Base-by-base conservation (phyloP, 35 echinoderm and acorn worm genomes). In the Ophioderma brevispina region DNA sequence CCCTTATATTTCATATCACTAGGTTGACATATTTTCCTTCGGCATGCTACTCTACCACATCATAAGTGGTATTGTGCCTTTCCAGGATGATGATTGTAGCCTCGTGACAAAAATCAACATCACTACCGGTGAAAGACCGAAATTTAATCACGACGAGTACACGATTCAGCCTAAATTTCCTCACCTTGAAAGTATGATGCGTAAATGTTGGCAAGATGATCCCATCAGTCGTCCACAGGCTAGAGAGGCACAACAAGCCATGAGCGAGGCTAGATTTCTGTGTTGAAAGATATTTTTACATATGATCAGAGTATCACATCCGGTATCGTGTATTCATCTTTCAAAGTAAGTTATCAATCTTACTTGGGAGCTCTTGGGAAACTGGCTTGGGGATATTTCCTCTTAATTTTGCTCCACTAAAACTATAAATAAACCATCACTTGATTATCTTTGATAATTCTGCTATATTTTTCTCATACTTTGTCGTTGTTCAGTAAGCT, bases 11-110 rank as follows among this genome's bases (percentile, higher is more conserved):
- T n/a, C n/a, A n/a, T n/a, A n/a, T n/a, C n/a, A n/a, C n/a, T n/a
- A 95, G 93, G 93, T 82, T 46, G 93, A 95, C 76, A 80, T 84
- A 64, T 95, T 95, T 40, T 95, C 93, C 1, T 88, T 87, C 25
- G 79, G 88, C 28, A 95, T 95, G 93, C 80, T 95, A 21, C 78
- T 95, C 1, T 95, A 91, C 35, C 88, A 95, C 38, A 36, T 91
- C n/a, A 81, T 91, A 46, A 82, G 81, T 33, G 93, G 93, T 0
- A 18, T 81, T 40, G 33, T 64, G 32, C 93, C 93, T 0, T 95
- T 87, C 63, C n/a, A n/a, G n/a, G 49, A 95, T 31, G 78, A 95
- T 49, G 76, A 90, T 32, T 15, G 59, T 25, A 78, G 81, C 30
- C 36, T 90, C 6, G 93, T 91, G 78, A 90, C 91, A 59, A 78